Evolutionary conservation across 2,797 vertebrate species (phyloP).

Genomic region (Anguilla anguilla): DNA sequence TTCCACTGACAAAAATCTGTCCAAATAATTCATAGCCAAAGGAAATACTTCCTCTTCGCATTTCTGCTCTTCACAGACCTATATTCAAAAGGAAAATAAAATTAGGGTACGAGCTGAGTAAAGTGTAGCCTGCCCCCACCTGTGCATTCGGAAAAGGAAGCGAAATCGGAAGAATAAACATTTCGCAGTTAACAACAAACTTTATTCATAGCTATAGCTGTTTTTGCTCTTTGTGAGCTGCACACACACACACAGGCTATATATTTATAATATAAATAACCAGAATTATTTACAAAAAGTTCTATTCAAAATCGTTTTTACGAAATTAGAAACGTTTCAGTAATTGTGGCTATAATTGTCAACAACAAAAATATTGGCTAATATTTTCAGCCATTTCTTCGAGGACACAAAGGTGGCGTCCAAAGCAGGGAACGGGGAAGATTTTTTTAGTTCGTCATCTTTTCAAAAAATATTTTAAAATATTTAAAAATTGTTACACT

Average conservation of each 20-base stretch:
- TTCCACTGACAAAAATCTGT: conserved; percentile 94
- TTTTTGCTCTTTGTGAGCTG: neutral
- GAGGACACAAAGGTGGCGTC: conserved; percentile 92
- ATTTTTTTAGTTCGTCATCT: conserved; percentile 97
- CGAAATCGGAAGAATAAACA: neutral
- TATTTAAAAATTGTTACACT: conserved; percentile 80
- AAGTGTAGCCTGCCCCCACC: neutral
- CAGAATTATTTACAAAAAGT: neutral
- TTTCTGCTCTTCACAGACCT: conserved; percentile 98
- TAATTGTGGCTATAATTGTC: too few species aligned
- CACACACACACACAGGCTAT: neutral
- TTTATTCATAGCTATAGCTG: neutral
- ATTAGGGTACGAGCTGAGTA: neutral
- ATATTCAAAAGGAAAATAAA: conserved; percentile 48
- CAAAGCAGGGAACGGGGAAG: conserved; percentile 70
- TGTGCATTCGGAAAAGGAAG: neutral
- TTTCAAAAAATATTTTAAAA: conserved; percentile 98
- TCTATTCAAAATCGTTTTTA: too few species aligned
- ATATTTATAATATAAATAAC: neutral
- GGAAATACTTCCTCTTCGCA: conserved; percentile 98
- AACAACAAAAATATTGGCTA: too few species aligned
- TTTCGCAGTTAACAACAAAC: neutral
- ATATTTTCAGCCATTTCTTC: conserved; percentile 58
- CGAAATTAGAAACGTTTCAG: too few species aligned
- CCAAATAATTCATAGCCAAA: conserved; percentile 98